These are phyloP conservation scores for Puffinus mauretanicus DNA, from an alignment of 2,113 vertebrate species.

Conservation along the genomic window DNA sequence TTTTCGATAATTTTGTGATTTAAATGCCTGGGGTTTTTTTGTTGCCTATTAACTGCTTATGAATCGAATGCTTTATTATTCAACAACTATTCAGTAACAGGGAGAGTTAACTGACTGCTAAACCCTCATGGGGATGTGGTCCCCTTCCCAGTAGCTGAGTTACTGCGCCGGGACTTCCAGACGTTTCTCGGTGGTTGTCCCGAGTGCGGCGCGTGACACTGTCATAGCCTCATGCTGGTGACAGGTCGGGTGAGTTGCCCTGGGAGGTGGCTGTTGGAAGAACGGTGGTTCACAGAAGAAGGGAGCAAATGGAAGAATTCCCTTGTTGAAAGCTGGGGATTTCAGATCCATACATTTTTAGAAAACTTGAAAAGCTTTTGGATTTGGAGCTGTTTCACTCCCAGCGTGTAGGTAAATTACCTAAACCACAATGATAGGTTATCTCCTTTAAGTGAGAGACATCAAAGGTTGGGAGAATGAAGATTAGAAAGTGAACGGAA, in stretches of 20 bases:
- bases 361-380: background rate
- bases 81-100: background rate
- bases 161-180: background rate
- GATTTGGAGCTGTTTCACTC: background rate
- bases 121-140: background rate
- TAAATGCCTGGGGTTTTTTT: background rate
- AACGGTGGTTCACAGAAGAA: background rate
- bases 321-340: background rate
- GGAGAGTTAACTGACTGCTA: background rate
- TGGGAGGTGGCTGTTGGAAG: background rate
- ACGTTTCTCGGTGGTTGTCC: rapidly evolving
- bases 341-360: background rate
- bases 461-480: background rate
- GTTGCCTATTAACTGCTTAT: background rate
- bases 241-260: background rate
- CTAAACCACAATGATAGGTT: background rate
- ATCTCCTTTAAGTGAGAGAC: background rate
- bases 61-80: background rate
- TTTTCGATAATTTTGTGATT: background rate
- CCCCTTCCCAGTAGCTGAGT: background rate
- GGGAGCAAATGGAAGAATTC: background rate
- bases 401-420: background rate
- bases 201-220: background rate
- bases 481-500: background rate
- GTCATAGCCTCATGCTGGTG: background rate